These are phyloP conservation scores for Parnassius mnemosyne DNA, from an alignment of 2,888 invertebrate species.

Conservation along the genomic window DNA sequence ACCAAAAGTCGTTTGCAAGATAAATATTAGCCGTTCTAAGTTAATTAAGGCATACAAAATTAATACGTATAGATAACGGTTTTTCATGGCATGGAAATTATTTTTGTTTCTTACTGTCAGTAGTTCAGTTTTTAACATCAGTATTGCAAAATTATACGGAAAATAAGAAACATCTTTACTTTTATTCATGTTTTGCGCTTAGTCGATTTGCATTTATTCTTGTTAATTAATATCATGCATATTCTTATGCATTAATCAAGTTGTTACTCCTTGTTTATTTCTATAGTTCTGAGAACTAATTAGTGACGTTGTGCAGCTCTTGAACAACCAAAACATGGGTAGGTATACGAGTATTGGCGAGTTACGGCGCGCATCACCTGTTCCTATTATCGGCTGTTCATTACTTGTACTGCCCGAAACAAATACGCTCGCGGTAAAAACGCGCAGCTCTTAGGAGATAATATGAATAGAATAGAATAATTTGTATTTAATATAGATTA, in stretches of 20 bases:
- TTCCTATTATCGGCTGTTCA: background rate
- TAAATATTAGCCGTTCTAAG: too few relatives aligned
- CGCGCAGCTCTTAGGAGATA: slow-evolving; percentile 1
- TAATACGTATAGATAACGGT: too few relatives aligned
- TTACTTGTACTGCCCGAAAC: background rate
- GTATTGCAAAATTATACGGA: too few relatives aligned
- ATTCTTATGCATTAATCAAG: background rate
- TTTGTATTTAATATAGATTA: too few relatives aligned
- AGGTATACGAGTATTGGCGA: too few relatives aligned
- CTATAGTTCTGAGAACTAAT: background rate
- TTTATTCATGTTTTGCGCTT: background rate
- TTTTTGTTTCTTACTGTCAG: too few relatives aligned
- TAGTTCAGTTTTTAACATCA: too few relatives aligned
- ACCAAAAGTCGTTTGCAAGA: too few relatives aligned
- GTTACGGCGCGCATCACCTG: background rate
- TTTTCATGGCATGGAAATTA: too few relatives aligned
- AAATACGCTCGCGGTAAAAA: background rate
- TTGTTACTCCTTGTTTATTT: background rate
- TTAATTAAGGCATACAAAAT: too few relatives aligned
- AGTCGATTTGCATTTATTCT: background rate
- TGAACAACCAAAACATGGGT: background rate
- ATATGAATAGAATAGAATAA: background rate
- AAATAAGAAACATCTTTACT: too few relatives aligned
- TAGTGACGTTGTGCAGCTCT: background rate
- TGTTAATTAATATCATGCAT: slow-evolving; percentile 4